These are phyloP conservation scores for Sebastes minor DNA, from an alignment of 2,797 vertebrate species.

Conservation along the genomic window DNA sequence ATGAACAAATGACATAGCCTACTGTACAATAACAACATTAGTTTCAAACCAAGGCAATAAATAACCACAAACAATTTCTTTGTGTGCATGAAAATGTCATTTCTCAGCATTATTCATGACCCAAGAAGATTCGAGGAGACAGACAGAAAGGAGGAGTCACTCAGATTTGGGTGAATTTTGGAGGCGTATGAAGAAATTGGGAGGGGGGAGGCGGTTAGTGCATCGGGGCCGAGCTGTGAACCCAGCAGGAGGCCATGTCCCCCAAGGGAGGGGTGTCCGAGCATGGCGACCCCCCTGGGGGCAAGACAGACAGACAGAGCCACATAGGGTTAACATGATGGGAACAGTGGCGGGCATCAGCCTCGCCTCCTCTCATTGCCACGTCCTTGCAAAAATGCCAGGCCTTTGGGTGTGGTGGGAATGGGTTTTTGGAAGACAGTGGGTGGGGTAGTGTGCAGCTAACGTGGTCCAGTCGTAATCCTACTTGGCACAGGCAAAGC, in stretches of 20 bases:
- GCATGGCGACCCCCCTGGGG: constrained; percentile 58
- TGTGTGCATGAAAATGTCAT: constrained; percentile 40
- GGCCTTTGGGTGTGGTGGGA: constrained; percentile 58
- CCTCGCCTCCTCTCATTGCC: constrained; percentile 46
- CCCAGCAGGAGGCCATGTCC: constrained; percentile 61
- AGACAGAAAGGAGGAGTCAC: constrained; percentile 65
- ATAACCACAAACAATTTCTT: constrained; percentile 23
- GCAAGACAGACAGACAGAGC: constrained; percentile 55
- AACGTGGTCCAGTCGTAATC: constrained; percentile 75
- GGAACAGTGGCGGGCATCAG: constrained; percentile 68
- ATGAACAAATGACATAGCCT: neutral
- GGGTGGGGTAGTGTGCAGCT: constrained; percentile 61
- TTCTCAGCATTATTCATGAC: constrained; percentile 30
- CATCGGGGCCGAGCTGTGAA: constrained; percentile 29
- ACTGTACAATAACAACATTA: neutral
- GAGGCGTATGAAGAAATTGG: constrained; percentile 44
- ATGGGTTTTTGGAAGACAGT: constrained; percentile 32
- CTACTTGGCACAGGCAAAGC: constrained; percentile 73
- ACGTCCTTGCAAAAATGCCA: constrained; percentile 60
- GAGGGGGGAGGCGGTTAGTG: constrained; percentile 14
- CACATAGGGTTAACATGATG: constrained; percentile 66
- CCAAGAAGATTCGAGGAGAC: constrained; percentile 53
- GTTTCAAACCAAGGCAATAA: neutral
- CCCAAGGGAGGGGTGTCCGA: constrained; percentile 52
- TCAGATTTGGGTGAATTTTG: constrained; percentile 70